Conservation (phyloP, 2,888 invertebrate species). For the Leptopilina syphax region DNA sequence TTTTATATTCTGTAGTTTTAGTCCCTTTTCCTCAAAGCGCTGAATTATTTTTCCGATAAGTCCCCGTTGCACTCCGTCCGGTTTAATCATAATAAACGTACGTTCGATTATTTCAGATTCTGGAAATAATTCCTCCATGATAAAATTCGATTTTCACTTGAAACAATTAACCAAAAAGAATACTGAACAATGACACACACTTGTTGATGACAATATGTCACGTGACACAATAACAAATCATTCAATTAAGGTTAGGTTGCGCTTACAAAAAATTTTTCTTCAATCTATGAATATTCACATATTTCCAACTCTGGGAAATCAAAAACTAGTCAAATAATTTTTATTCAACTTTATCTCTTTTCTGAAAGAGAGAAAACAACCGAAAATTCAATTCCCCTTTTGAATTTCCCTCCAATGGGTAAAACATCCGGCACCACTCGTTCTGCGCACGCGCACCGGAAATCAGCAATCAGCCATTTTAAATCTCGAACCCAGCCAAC, state of each 20-base stretch:
- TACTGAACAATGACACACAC: not conserved
- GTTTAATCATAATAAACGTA: constrained; percentile 99
- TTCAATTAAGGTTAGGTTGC: not conserved
- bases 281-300: not conserved
- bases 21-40: constrained; percentile 97
- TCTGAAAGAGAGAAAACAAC: not conserved
- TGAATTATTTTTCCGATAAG: constrained; percentile 97
- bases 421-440: not conserved
- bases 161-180: not conserved
- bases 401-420: not conserved
- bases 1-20: constrained; percentile 96
- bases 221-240: not conserved
- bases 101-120: constrained; percentile 81
- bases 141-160: not conserved
- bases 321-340: not conserved
- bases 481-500: constrained; percentile 50
- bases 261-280: too few species aligned
- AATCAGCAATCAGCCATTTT: not conserved
- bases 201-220: not conserved
- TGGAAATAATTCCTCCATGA: constrained; percentile 2
- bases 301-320: not conserved
- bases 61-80: constrained; percentile 98
- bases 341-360: not conserved
- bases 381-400: not conserved
- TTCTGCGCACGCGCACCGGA: not conserved